Base-by-base conservation (phyloP, 2,888 invertebrate species). In the Spilarctia lutea region DNA sequence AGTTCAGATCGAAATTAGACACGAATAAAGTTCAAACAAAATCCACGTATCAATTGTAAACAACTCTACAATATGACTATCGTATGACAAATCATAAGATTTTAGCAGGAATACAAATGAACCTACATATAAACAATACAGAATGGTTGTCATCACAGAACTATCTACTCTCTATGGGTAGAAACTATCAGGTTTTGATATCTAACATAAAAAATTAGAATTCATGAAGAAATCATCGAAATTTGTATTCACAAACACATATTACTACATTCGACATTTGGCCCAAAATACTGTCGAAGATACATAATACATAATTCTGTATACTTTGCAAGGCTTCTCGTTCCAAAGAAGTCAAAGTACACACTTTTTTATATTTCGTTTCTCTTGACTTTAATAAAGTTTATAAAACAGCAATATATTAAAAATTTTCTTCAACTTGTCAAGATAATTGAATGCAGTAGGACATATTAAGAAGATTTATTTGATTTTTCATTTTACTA, bases 341-440 rank as follows among this genome's bases (percentile, higher is more conserved):
- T 77, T 77, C 75, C 75, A 60, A 60, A 27, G 60, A 24, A 77
- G 67, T 69, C 74, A 71, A 70, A 75, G 73, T 76, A 73, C 68
- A 68, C 73, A 74, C 75, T 79, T 81, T 74, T 81, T 83, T 76
- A 80, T 81, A 83, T 80, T 83, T 81, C 66, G 65, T 67, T 76
- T 48, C 75, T 52, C 24, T 67, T n/a, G 77, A 81, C 75, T 76
- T 78, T 79, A 71, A 63, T 3, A 11, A 67, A 82, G 77, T 82
- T 84, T 78, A 79, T 76, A 79, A 73, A 81, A 81, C 75, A 81
- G 78, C 78, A 75, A 82, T 84, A 84, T 75, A 78, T 78, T 79
- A 76, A 71, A 76, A 85, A 84, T 73, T 85, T 81, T 72, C 33
- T 35, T 68, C 39, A 68, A 68, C 67, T 73, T 74, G 76, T 78